Percentiles rank a stretch among this genome's conserved stretches.
phyloP scores from a whole-genome alignment of 1,140 invertebrate genomes.

The Arctopsyche grandis region DNA sequence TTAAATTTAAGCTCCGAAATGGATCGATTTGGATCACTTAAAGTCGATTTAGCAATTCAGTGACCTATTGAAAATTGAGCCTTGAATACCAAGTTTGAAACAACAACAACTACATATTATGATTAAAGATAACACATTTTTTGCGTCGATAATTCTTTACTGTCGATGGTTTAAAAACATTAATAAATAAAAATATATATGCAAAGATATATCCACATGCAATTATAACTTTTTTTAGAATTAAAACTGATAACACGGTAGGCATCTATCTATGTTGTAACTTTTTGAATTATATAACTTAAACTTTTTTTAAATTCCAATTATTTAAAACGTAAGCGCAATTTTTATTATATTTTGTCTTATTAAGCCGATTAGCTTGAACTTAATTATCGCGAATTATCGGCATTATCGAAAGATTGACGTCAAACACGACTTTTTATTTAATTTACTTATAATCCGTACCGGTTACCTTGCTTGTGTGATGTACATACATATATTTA shows the following conservation, averaged over 20 bases:
- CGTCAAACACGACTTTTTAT: neutral
- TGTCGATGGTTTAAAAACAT: neutral
- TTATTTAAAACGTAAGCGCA: too few species aligned
- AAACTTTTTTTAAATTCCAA: too few species aligned
- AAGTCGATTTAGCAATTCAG: conserved; percentile 16
- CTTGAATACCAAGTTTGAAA: conserved; percentile 10
- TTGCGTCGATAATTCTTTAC: neutral
- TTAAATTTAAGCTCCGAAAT: neutral
- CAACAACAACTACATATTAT: conserved; percentile 1
- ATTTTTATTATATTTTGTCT: too few species aligned
- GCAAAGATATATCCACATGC: too few species aligned
- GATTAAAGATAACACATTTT: conserved; percentile 9
- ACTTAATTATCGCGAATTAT: neutral
- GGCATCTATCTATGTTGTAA: too few species aligned
- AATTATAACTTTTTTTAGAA: too few species aligned
- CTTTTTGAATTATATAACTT: too few species aligned
- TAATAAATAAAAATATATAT: too few species aligned
- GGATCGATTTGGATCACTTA: conserved; percentile 7
- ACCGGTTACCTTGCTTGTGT: neutral
- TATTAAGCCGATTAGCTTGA: too few species aligned
- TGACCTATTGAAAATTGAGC: conserved; percentile 26
- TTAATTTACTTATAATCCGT: neutral
- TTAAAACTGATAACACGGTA: too few species aligned
- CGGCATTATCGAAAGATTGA: neutral
- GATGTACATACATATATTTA: too few species aligned